Conservation (phyloP, 2,888 invertebrate genomes). For the Carabus problematicus region DNA sequence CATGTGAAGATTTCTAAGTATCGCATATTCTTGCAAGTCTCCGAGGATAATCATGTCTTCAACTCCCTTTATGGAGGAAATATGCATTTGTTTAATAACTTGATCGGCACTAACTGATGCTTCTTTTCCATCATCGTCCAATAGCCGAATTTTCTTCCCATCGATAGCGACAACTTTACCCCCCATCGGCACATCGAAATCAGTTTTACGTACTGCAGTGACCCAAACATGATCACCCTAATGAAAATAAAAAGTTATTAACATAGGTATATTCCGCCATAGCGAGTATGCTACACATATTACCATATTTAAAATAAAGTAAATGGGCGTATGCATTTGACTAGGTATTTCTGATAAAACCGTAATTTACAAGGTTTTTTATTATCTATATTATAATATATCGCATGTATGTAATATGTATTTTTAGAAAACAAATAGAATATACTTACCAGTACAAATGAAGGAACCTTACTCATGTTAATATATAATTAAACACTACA, state of each 20-base stretch:
- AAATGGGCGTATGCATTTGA: constrained; percentile 5
- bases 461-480: constrained; percentile 27
- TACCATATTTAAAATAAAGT: not conserved
- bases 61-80: constrained; percentile 80
- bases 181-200: constrained; percentile 87
- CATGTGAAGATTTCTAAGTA: constrained; percentile 87
- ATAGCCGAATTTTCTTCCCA: constrained; percentile 76
- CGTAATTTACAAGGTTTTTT: not conserved
- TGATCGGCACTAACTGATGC: constrained; percentile 66
- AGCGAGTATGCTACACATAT: not conserved
- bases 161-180: constrained; percentile 82
- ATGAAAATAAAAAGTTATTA: constrained; percentile 45
- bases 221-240: constrained; percentile 93
- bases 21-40: constrained; percentile 93
- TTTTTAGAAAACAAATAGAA: constrained; percentile 1
- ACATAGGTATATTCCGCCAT: not conserved
- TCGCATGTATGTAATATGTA: not conserved
- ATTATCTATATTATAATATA: constrained; percentile 9
- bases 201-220: constrained; percentile 71
- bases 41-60: constrained; percentile 97
- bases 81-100: constrained; percentile 76
- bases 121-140: constrained; percentile 85
- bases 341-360: not conserved
- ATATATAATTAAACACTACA: constrained; percentile 13
- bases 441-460: constrained; percentile 35